Evolutionary conservation across 2,113 vertebrate species (phyloP), one percentile per base, ranked within the genome.

Genomic region (Amazona vittata): DNA sequence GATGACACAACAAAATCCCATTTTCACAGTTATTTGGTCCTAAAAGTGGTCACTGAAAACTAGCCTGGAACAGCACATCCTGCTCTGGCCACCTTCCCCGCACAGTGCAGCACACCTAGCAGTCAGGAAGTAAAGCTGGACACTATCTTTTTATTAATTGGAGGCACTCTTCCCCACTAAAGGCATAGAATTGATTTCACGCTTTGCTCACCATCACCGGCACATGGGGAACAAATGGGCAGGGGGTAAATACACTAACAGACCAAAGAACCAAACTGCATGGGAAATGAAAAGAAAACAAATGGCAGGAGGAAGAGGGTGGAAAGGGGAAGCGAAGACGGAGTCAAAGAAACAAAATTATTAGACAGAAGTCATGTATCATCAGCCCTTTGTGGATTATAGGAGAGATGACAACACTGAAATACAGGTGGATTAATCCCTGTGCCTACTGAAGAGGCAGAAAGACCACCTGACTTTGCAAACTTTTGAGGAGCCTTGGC

Each of bases 71-170:
- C 5, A 17, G 83, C 89, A 92, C 37, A 79, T 92, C 83, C 83
- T 87, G 77, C 73, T 60, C 91, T 94, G 94, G 92, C 64, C 88
- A 81, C 52, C 57, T 59, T 90, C 92, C 92, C 85, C 88, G 90
- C 75, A 83, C 63, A 77, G 22, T 24, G 39, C 83, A 60, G 31
- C 90, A 70, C 65, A 89, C 69, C 52, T 17, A 92, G 68, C 47
- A 91, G 29, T 39, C 49, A 81, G 73, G 77, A 96, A 91, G 62
- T 46, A 89, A 96, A 89, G 79, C 2, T 2, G 10, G n/a, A n/a
- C n/a, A n/a, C n/a, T n/a, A n/a, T n/a, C n/a, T n/a, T n/a, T n/a
- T n/a, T n/a, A n/a, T n/a, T n/a, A n/a, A n/a, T 1, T 52, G 44
- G 74, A 92, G 15, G 49, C 8, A 89, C 59, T 7, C 65, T 64